phyloP scores from a whole-genome alignment of 2,113 vertebrate species.

The Anoplopoma fimbria region DNA sequence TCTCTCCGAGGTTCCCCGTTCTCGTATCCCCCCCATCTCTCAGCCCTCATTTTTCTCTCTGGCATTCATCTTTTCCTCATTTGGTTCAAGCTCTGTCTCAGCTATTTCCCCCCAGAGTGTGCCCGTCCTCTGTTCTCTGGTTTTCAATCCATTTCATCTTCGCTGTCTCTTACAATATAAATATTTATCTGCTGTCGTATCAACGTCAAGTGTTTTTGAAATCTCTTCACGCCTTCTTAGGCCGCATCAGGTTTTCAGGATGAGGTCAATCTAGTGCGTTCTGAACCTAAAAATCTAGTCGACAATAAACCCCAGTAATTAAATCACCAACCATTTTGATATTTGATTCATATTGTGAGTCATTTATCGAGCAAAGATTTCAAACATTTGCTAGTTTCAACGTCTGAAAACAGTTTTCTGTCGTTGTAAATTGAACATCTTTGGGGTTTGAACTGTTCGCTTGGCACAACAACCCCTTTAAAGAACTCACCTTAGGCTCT shows the following conservation, averaged over 20 bases:
- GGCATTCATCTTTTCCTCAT: conserved; percentile 66
- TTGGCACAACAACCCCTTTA: background rate
- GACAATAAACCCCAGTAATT: background rate
- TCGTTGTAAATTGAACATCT: background rate
- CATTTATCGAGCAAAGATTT: background rate
- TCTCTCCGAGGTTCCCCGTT: conserved; percentile 43
- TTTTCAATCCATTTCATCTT: conserved; percentile 51
- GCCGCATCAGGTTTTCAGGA: background rate
- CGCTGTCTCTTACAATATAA: background rate
- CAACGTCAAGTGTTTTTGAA: conserved; percentile 19
- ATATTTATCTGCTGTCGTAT: conserved; percentile 24
- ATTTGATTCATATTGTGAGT: background rate
- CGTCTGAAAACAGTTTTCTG: background rate
- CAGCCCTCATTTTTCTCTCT: conserved; percentile 56
- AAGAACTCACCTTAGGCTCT: background rate
- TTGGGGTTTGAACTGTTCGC: background rate
- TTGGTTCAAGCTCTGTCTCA: conserved; percentile 54
- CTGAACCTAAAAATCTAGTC: background rate
- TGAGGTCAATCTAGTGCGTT: background rate
- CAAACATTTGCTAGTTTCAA: background rate
- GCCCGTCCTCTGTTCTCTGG: conserved; percentile 32
- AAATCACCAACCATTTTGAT: background rate
- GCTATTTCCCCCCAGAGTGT: conserved; percentile 25
- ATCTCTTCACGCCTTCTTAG: conserved; percentile 3
- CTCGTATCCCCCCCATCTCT: conserved; percentile 35